phyloP scores from a whole-genome alignment of 2,797 vertebrate species.

The Labeo calbasu region DNA sequence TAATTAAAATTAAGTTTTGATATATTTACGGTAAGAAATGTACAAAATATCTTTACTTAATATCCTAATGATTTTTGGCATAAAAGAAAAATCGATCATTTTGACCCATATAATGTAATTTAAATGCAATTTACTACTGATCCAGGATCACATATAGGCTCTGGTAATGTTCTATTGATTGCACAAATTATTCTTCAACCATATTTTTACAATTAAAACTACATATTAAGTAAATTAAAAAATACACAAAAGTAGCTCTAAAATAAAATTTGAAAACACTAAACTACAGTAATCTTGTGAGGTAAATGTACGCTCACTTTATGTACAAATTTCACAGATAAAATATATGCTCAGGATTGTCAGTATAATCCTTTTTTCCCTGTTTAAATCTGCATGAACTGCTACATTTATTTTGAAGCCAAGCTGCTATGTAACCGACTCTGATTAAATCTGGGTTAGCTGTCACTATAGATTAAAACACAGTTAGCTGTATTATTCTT shows the following conservation, averaged over 20 bases:
- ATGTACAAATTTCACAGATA: neutral
- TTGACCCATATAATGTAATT: too few relatives aligned
- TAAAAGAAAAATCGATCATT: too few relatives aligned
- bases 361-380: neutral
- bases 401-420: constrained; percentile 8
- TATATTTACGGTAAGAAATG: too few relatives aligned
- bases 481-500: constrained; percentile 23
- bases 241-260: neutral
- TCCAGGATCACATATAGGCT: neutral
- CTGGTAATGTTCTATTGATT: neutral
- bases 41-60: too few relatives aligned
- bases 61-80: too few relatives aligned
- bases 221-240: neutral
- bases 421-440: constrained; percentile 11
- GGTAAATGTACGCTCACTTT: neutral
- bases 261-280: neutral
- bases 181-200: neutral
- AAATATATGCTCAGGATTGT: constrained; percentile 5
- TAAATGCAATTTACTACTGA: too few relatives aligned
- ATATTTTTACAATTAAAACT: neutral
- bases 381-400: constrained; percentile 6
- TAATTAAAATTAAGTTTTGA: too few relatives aligned
- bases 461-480: constrained; percentile 15
- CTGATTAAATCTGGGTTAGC: constrained; percentile 9
- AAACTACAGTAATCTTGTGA: neutral